Evolutionary conservation across 2,113 vertebrate species (phyloP).

Genomic region (Syngnathus typhle): DNA sequence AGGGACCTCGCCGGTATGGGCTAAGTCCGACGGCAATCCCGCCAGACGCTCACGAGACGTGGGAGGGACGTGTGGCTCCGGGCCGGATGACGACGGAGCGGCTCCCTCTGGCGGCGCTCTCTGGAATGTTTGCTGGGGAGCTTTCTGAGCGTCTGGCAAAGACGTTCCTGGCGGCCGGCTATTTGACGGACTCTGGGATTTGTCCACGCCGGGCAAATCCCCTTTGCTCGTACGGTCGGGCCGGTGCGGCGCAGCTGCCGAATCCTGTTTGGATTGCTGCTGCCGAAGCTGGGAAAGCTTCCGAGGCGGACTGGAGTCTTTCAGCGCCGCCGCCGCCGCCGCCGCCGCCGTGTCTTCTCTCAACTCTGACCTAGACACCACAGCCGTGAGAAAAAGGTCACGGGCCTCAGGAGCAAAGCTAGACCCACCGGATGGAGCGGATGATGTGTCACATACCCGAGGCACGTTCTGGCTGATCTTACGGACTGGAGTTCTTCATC

Average conservation of each 20-base stretch:
- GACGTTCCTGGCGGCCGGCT: too few relatives aligned
- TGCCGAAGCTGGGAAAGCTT: neutral
- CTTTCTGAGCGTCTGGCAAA: neutral
- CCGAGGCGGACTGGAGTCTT: neutral
- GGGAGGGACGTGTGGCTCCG: neutral
- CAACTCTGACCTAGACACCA: conserved; percentile 19
- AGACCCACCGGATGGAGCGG: neutral
- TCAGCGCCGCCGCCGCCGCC: neutral
- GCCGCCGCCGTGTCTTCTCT: neutral
- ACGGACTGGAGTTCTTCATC: neutral
- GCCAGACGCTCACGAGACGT: conserved; percentile 27
- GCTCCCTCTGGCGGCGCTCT: neutral
- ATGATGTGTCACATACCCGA: neutral
- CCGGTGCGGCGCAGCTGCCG: neutral
- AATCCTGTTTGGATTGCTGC: neutral
- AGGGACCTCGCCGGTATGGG: conserved; percentile 19
- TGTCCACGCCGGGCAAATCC: neutral
- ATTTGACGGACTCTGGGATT: too few relatives aligned
- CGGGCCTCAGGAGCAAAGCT: neutral
- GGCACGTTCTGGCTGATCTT: too few relatives aligned
- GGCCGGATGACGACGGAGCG: neutral
- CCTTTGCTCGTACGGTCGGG: neutral
- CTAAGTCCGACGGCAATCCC: too few relatives aligned
- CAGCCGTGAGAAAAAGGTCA: neutral
- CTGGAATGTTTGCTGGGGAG: neutral